These are phyloP conservation scores for Mandrillus leucophaeus DNA, from an alignment of 2,113 vertebrate species.

Conservation along the genomic window DNA sequence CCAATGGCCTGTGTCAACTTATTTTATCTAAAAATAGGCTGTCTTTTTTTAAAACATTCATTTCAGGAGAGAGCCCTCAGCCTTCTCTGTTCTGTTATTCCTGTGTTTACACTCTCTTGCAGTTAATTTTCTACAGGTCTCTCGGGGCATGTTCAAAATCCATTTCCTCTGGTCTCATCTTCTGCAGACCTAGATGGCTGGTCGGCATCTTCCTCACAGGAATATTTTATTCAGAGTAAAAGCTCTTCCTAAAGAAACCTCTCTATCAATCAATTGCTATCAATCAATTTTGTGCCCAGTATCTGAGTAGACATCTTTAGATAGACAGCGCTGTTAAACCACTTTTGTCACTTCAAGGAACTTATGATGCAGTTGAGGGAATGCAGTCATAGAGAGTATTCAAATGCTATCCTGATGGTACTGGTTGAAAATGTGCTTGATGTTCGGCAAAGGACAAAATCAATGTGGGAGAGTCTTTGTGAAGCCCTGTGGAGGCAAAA, in stretches of 20 bases:
- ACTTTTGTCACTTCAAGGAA: slow-evolving; percentile 25
- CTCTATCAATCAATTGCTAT: neutral
- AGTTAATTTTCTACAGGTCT: slow-evolving; percentile 24
- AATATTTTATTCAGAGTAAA: slow-evolving; percentile 18
- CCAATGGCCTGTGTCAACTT: neutral
- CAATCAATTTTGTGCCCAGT: neutral
- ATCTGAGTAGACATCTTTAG: neutral
- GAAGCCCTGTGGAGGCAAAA: neutral
- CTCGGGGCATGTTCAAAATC: neutral
- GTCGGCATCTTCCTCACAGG: neutral
- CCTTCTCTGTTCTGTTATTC: neutral
- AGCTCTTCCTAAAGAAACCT: neutral
- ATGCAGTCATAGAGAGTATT: neutral
- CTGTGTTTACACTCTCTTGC: neutral
- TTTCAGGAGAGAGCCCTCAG: neutral
- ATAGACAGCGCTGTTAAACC: neutral
- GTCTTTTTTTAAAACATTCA: neutral
- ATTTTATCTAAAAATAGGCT: slow-evolving; percentile 28
- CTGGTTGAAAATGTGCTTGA: neutral
- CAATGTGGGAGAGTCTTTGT: neutral
- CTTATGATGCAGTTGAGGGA: neutral
- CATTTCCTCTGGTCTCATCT: neutral
- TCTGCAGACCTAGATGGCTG: neutral
- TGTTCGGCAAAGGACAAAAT: slow-evolving; percentile 33
- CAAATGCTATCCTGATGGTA: neutral